These are phyloP conservation scores for Hemitrygon akajei DNA, from an alignment of 2,797 vertebrate genomes.

Conservation along the genomic window DNA sequence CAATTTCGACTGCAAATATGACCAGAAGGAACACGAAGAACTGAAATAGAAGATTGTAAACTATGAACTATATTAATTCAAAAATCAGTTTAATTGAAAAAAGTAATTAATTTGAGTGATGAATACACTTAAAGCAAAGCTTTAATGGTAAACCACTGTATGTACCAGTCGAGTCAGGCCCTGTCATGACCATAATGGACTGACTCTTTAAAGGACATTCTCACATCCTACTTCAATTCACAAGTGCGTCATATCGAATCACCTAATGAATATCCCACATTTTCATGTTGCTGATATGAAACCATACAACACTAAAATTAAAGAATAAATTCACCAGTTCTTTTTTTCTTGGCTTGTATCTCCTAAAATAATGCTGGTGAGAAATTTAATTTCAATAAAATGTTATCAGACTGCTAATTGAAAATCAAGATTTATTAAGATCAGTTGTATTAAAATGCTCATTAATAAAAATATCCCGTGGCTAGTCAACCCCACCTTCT, in stretches of 20 bases:
- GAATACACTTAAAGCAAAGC: neutral
- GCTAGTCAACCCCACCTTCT: no score
- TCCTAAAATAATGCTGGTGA: neutral
- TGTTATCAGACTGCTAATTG: neutral
- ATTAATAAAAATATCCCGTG: neutral
- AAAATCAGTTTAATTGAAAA: neutral
- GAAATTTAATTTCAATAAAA: neutral
- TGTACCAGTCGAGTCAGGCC: neutral
- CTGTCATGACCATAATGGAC: neutral
- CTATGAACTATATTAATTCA: neutral
- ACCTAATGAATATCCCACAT: neutral
- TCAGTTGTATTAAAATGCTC: neutral
- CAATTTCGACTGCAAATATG: constrained; percentile 86
- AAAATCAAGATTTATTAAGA: neutral
- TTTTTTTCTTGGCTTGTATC: neutral
- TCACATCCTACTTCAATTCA: neutral
- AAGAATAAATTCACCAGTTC: neutral
- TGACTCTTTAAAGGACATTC: neutral
- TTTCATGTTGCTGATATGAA: neutral
- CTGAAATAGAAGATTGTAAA: constrained; percentile 51
- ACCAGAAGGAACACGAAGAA: constrained; percentile 89
- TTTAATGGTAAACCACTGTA: neutral
- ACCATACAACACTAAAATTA: neutral
- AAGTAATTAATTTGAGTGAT: neutral
- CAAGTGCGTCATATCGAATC: neutral